Base-by-base conservation (phyloP, 2,888 invertebrate genomes). In the Aspidiotus destructor region DNA sequence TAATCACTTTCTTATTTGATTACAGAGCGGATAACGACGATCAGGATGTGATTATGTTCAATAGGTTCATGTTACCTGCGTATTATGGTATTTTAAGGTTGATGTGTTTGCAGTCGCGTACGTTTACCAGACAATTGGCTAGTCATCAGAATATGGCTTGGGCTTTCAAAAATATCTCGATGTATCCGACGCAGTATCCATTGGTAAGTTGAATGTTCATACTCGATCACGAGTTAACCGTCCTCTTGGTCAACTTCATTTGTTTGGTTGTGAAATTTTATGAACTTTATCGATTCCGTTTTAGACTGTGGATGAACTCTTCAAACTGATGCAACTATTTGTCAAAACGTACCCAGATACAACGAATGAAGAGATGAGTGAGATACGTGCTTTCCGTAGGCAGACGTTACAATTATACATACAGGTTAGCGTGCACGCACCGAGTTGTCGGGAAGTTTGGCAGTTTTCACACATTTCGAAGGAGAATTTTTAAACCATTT, bases 111-210 rank as follows among this genome's bases (percentile, higher is more conserved):
- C 88, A 91, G 73, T 94, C 94, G 7, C 83, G 87, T 60, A 80
- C 86, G 40, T 92, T 96, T 78, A 90, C 93, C 7, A 83, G 92
- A 67, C 86, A 89, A 75, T 81, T 96, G 69, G 91, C 93, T 0
- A 87, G 87, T 73, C 95, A 96, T 80, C 94, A 95, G 79, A 96
- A 96, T 81, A 85, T 96, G 57, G 92, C 92, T 76, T 96, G 95
- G 95, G 95, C 95, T 41, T 95, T 95, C 78, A 88, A 94, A 75
- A 95, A 95, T 78, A 94, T 96, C 72, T 92, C 93, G 44, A 93
- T 94, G n/a, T 93, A 93, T 79, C 92, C 93, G 8, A 92, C 92
- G 28, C 89, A 95, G 74, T 96, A 96, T 80, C 87, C 91, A 16
- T 86, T 86, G 71, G 86, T 84, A 76, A 78, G 77, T 75, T 53